Percentiles rank a stretch among this genome's conserved stretches.
Evolutionary conservation across 2,888 invertebrate species (phyloP).

Genomic region (Lathronympha strigana): DNA sequence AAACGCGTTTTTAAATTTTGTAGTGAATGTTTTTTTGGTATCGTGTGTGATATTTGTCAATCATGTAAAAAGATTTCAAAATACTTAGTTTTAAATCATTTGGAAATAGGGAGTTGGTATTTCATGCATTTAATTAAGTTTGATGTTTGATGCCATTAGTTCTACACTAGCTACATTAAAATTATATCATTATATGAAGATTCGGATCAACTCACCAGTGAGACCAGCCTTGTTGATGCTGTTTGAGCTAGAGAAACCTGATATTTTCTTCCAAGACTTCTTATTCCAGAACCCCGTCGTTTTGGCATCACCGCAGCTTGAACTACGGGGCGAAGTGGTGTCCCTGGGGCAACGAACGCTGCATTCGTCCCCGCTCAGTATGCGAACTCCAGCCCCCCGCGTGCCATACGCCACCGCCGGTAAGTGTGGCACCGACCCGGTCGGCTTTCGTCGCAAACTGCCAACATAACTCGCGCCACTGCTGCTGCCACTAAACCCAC

Average conservation of each 20-base stretch:
- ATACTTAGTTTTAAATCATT: not conserved
- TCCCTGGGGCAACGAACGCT: conserved; percentile 73
- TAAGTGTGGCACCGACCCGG: conserved; percentile 78
- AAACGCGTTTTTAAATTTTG: conserved; percentile 61
- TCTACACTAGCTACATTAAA: not conserved
- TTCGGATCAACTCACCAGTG: conserved; percentile 83
- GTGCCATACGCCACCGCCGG: conserved; percentile 82
- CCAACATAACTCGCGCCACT: conserved; percentile 92
- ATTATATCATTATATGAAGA: not conserved
- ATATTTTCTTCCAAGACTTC: conserved; percentile 91
- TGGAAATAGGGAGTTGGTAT: not conserved
- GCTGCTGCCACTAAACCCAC: conserved; percentile 93
- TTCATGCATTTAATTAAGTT: conserved; percentile 13
- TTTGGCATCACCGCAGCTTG: conserved; percentile 79
- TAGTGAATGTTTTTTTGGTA: conserved; percentile 54
- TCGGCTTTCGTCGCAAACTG: conserved; percentile 85
- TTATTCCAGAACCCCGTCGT: conserved; percentile 88
- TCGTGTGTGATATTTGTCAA: conserved; percentile 59
- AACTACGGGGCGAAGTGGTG: conserved; percentile 73
- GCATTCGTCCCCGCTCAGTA: conserved; percentile 75
- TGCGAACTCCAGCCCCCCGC: conserved; percentile 77
- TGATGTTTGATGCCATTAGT: not conserved
- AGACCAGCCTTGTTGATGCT: conserved; percentile 87
- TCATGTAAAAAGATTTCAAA: conserved; percentile 2
- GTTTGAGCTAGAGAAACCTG: conserved; percentile 88